phyloP scores from a whole-genome alignment of 2,888 invertebrate species.

The Spatulosminthurus flaviceps region DNA sequence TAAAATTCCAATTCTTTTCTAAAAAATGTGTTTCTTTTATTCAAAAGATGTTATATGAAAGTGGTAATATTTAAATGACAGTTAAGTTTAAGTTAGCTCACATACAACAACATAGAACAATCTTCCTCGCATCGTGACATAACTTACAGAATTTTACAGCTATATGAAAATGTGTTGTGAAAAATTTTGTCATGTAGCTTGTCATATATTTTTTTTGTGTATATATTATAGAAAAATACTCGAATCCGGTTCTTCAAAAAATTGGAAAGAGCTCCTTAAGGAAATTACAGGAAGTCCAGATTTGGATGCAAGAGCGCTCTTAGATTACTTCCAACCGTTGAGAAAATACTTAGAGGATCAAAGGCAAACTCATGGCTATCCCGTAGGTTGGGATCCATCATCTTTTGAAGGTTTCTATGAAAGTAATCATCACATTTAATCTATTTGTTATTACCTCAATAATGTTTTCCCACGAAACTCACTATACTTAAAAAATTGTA shows the following conservation, averaged over 20 bases:
- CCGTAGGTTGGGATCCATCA: conserved; percentile 74
- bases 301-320: conserved; percentile 79
- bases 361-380: conserved; percentile 74
- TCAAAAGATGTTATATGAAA: background rate
- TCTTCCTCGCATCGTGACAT: too few relatives aligned
- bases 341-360: conserved; percentile 80
- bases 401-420: conserved; percentile 54
- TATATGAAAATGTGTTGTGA: too few relatives aligned
- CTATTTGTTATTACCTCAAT: background rate
- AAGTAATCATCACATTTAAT: background rate
- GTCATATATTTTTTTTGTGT: too few relatives aligned
- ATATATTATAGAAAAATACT: conserved; percentile 57
- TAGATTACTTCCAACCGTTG: conserved; percentile 84
- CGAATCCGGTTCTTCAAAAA: conserved; percentile 67
- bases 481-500: background rate
- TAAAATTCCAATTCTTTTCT: conserved; percentile 12
- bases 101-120: too few relatives aligned
- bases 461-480: conserved; percentile 12
- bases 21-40: background rate
- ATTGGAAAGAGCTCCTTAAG: conserved; percentile 88
- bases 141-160: too few relatives aligned
- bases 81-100: too few relatives aligned
- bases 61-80: too few relatives aligned
- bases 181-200: too few relatives aligned
- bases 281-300: conserved; percentile 76